Evolutionary conservation across 2,113 vertebrate genomes (phyloP), one percentile per base, ranked within the genome.

Genomic region (Potamarius usumacintae): DNA sequence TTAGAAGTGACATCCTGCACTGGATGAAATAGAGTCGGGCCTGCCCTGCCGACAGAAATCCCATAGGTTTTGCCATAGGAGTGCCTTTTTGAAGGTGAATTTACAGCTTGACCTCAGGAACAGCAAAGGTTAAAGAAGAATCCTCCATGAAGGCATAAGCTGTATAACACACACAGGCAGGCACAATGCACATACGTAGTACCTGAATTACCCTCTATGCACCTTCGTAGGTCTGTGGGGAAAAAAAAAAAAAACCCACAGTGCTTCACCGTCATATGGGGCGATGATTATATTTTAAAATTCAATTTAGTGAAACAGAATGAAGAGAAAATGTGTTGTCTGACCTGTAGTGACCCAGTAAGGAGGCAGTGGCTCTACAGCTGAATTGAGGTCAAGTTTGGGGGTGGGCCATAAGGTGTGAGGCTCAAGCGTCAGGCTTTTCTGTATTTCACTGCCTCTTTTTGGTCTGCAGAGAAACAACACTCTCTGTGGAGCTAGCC

Each of bases 221-320:
- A 69, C 9, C 62, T 76, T 15, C 60, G 30, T 10, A 50, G 78
- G 78, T n/a, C 57, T 52, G 86, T 27, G 69, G 80, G 50, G 34
- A 12, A 27, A 78, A 60, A 34, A 86, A 82, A 90, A 88, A 86
- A 80, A 71, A 57, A 5, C 63, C 82, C 90, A 87, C 69, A 78
- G 67, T 79, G 34, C 85, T 86, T 91, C 88, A 83, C 81, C 87
- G 85, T 89, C 90, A 89, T 87, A 89, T 87, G 25, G 76, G 82
- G 84, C 82, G 52, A 86, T 82, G 90, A 91, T 88, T 89, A 85
- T 89, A 91, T 89, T 91, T 89, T 88, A 89, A 91, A 91, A 91
- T 91, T 91, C 90, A 91, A 90, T 91, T 91, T 90, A 87, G 87
- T 87, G 87, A 83, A 87, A 86, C 74, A 48, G 72, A 89, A 89